Evolutionary conservation across 2,888 invertebrate species (phyloP).

Genomic region (Thera britannica): DNA sequence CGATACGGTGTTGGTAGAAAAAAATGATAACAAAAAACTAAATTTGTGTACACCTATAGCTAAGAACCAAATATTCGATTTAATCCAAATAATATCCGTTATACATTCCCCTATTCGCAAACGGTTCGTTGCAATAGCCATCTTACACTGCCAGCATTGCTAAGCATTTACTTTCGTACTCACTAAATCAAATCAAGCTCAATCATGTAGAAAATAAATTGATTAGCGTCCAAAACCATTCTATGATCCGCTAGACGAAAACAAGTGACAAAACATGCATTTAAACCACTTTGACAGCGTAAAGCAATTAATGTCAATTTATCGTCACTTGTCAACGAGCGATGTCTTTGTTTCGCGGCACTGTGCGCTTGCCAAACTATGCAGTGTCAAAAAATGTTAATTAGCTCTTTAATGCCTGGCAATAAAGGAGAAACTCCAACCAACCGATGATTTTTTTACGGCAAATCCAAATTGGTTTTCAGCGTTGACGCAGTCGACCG

Average conservation of each 20-base stretch:
- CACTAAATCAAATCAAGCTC: constrained; percentile 64
- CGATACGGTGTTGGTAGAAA: too few species aligned
- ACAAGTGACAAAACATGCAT: constrained; percentile 53
- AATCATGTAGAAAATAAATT: constrained; percentile 68
- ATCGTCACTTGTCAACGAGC: constrained; percentile 74
- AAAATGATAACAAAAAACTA: too few species aligned
- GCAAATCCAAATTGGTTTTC: constrained; percentile 38
- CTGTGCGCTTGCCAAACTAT: constrained; percentile 51
- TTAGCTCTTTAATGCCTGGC: constrained; percentile 41
- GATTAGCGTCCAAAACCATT: constrained; percentile 67
- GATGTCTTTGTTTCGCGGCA: constrained; percentile 69
- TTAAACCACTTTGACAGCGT: constrained; percentile 60
- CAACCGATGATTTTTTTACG: constrained; percentile 35
- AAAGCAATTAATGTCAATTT: constrained; percentile 80
- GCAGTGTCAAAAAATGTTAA: constrained; percentile 42
- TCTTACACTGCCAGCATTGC: background rate
- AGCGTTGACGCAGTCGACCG: constrained; percentile 44
- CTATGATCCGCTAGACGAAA: constrained; percentile 47
- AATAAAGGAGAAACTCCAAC: constrained; percentile 52
- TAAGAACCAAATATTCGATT: too few species aligned
- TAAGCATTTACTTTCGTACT: constrained; percentile 23
- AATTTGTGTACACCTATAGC: too few species aligned
- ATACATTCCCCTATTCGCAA: constrained; percentile 2
- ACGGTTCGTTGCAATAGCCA: background rate
- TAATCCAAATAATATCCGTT: too few species aligned